phyloP scores from a whole-genome alignment of 2,888 invertebrate genomes.

The Drosophila austrosaltans region DNA sequence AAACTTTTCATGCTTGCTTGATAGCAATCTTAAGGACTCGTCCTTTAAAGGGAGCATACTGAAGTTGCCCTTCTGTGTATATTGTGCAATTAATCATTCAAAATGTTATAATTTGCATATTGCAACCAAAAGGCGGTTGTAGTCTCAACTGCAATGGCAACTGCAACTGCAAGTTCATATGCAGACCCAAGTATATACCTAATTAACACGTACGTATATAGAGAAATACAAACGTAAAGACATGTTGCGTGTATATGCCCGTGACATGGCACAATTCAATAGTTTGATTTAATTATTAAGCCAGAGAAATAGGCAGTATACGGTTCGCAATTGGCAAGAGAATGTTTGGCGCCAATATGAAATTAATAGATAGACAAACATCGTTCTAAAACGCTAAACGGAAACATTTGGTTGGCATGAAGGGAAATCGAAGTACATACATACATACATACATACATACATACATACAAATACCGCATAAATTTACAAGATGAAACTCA shows the following conservation, averaged over 20 bases:
- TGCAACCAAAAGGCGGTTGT: constrained; percentile 10
- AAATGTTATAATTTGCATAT: constrained; percentile 40
- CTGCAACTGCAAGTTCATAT: constrained; percentile 6
- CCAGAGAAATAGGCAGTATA: constrained; percentile 4
- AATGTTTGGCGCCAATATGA: constrained; percentile 52
- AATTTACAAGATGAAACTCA: constrained; percentile 45
- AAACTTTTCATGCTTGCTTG: too few relatives aligned
- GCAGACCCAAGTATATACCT: background rate
- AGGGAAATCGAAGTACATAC: background rate
- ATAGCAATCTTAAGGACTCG: background rate
- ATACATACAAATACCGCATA: constrained; percentile 36
- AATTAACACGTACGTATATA: background rate
- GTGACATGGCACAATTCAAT: constrained; percentile 20
- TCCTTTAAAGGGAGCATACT: constrained; percentile 1
- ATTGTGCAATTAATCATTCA: constrained; percentile 48
- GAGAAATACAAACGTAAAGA: background rate
- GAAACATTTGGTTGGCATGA: constrained; percentile 28
- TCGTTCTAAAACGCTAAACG: constrained; percentile 13
- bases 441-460: background rate
- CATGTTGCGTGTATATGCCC: background rate
- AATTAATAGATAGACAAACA: constrained; percentile 40
- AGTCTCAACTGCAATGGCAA: constrained; percentile 8
- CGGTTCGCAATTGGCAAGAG: constrained; percentile 3
- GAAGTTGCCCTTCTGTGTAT: background rate
- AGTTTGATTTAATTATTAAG: constrained; percentile 15